Evolutionary conservation across 1,140 invertebrate genomes (phyloP).

Genomic region (Panagrolaimus sp.): DNA sequence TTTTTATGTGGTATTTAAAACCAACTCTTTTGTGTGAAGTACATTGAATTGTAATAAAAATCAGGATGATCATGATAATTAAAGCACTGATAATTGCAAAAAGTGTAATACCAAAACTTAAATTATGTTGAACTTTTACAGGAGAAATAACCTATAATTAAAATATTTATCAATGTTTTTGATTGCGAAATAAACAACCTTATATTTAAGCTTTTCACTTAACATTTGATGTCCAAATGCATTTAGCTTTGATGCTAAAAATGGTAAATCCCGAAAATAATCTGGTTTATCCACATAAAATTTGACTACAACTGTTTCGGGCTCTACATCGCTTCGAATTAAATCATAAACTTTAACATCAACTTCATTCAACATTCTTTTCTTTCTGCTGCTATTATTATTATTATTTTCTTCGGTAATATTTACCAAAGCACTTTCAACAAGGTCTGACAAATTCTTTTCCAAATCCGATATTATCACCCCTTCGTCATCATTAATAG

Average conservation of each 20-base stretch:
- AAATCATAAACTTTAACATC: neutral
- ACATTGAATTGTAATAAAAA: no score
- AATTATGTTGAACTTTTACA: no score
- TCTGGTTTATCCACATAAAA: slow-evolving; percentile 10
- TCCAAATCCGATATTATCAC: neutral
- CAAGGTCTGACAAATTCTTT: neutral
- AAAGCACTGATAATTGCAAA: no score
- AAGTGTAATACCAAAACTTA: no score
- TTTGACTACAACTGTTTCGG: neutral
- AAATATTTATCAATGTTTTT: no score
- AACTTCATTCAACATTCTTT: slow-evolving; percentile 1
- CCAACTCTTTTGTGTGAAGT: no score
- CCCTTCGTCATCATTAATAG: neutral
- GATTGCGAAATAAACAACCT: neutral
- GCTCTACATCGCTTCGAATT: neutral
- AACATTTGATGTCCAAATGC: slow-evolving; percentile 3
- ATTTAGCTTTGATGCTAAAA: slow-evolving; percentile 10
- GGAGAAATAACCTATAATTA: no score
- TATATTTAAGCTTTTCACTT: neutral
- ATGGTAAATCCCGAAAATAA: slow-evolving; percentile 7
- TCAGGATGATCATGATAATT: no score
- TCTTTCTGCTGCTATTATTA: neutral
- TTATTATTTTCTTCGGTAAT: neutral
- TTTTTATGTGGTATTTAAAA: no score
- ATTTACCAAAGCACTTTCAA: neutral